Conservation (phyloP, 2,888 invertebrate genomes). For the Caenorhabditis sulstoni region DNA sequence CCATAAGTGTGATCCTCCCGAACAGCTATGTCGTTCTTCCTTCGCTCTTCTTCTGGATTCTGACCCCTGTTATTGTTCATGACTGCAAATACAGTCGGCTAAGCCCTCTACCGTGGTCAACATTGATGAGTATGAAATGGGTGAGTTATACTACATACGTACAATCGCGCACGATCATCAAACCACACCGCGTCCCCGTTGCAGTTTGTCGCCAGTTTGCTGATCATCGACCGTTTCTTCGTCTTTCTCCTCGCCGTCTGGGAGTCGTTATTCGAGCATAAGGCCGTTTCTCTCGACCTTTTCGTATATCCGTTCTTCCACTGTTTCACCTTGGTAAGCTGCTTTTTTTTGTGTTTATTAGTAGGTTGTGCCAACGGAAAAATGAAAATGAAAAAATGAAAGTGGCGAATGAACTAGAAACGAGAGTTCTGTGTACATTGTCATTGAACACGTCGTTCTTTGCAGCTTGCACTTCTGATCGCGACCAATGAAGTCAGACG, state of each 20-base stretch:
- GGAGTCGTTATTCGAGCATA: conserved; percentile 65
- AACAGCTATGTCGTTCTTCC: conserved; percentile 69
- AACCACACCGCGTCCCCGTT: conserved; percentile 10
- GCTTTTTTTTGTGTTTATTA: neutral
- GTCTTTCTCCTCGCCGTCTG: conserved; percentile 68
- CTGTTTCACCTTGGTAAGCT: conserved; percentile 70
- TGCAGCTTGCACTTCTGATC: conserved; percentile 58
- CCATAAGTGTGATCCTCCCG: conserved; percentile 45
- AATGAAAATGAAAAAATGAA: conserved; percentile 5
- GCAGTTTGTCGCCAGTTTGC: conserved; percentile 58
- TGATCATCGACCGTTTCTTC: conserved; percentile 57
- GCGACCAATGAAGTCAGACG: conserved; percentile 84
- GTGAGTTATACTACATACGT: conserved; percentile 40
- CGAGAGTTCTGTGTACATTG: too few relatives aligned
- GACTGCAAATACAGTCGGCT: conserved; percentile 63
- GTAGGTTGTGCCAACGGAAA: neutral
- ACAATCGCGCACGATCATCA: neutral
- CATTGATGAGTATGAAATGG: conserved; percentile 74
- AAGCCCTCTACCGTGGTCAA: conserved; percentile 71
- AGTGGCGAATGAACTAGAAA: too few relatives aligned
- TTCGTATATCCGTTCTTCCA: conserved; percentile 74
- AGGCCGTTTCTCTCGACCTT: conserved; percentile 69
- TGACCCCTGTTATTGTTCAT: conserved; percentile 72
- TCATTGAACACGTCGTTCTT: conserved; percentile 2
- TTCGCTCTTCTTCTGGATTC: conserved; percentile 73